Conservation (phyloP, 2,888 invertebrate genomes). For the Limnephilus rhombicus region DNA sequence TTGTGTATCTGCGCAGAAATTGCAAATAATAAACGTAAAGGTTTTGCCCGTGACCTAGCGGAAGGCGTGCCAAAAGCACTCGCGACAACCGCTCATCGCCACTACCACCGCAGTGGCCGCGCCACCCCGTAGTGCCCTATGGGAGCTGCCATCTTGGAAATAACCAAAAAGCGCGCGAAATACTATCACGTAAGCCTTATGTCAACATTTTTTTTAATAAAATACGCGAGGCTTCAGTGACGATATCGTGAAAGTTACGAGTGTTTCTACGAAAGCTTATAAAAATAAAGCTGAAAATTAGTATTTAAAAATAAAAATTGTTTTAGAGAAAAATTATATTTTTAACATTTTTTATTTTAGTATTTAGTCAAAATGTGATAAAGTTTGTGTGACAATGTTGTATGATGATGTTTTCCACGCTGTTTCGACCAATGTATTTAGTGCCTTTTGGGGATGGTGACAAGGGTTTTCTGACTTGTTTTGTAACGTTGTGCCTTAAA, state of each 20-base stretch:
- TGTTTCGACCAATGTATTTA: conserved; percentile 27
- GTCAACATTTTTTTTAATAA: background rate
- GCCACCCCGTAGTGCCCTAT: conserved; percentile 43
- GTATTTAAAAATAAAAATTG: background rate
- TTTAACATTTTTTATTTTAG: background rate
- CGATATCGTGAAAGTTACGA: background rate
- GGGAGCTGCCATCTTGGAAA: conserved; percentile 44
- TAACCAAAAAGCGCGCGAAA: conserved; percentile 54
- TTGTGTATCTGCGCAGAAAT: conserved; percentile 62
- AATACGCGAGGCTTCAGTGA: conserved; percentile 21
- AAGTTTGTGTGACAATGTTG: conserved; percentile 38
- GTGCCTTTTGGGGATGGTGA: conserved; percentile 38
- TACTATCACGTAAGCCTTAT: conserved; percentile 26
- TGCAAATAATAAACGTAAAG: conserved; percentile 57
- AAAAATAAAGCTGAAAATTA: background rate
- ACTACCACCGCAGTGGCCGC: conserved; percentile 48
- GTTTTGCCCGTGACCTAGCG: conserved; percentile 64
- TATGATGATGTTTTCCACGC: conserved; percentile 37
- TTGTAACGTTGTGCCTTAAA: conserved; percentile 50
- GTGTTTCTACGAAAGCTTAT: background rate
- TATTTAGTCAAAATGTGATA: background rate
- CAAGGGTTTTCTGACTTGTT: background rate
- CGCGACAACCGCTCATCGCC: conserved; percentile 49
- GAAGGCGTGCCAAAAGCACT: conserved; percentile 55
- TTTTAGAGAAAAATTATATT: background rate